Evolutionary conservation across 1,140 invertebrate genomes (phyloP).

Genomic region (Drusus annulatus): DNA sequence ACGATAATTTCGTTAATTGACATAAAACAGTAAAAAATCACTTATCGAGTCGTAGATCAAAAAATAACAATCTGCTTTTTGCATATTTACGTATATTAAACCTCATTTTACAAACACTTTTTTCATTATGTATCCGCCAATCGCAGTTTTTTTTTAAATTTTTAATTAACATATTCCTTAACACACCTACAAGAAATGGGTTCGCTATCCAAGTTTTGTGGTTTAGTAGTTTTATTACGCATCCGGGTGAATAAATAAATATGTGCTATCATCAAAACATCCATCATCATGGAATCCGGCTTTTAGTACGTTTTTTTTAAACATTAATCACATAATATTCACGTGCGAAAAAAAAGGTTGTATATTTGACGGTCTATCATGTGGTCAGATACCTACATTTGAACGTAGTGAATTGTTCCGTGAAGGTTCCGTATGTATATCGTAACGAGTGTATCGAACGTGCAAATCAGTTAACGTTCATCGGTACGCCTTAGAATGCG

Average conservation of each 20-base stretch:
- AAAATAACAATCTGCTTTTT: too few species aligned
- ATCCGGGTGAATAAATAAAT: slow-evolving; percentile 19
- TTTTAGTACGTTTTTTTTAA: slow-evolving; percentile 3
- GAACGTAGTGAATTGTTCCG: slow-evolving; percentile 24
- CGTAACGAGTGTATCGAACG: slow-evolving; percentile 1
- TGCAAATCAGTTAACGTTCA: slow-evolving; percentile 9
- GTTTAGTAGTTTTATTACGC: neutral
- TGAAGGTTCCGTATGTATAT: slow-evolving; percentile 16
- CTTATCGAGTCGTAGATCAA: too few species aligned
- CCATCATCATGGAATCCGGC: neutral
- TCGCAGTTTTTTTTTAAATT: too few species aligned
- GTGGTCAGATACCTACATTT: slow-evolving; percentile 2
- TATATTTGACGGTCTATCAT: neutral
- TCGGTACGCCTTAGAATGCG: neutral
- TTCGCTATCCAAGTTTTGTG: neutral
- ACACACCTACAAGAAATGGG: too few species aligned
- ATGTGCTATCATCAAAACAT: neutral
- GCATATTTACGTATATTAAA: too few species aligned
- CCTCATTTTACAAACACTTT: too few species aligned
- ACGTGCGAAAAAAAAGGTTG: neutral
- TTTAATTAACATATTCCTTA: too few species aligned
- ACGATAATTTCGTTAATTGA: too few species aligned
- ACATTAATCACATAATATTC: slow-evolving; percentile 17
- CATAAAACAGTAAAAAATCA: too few species aligned
- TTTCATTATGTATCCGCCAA: too few species aligned